A percentile compares a stretch with the other conserved stretches of the same genome.
Conservation (phyloP, 2,797 vertebrate genomes). For the Mastacembelus armatus region DNA sequence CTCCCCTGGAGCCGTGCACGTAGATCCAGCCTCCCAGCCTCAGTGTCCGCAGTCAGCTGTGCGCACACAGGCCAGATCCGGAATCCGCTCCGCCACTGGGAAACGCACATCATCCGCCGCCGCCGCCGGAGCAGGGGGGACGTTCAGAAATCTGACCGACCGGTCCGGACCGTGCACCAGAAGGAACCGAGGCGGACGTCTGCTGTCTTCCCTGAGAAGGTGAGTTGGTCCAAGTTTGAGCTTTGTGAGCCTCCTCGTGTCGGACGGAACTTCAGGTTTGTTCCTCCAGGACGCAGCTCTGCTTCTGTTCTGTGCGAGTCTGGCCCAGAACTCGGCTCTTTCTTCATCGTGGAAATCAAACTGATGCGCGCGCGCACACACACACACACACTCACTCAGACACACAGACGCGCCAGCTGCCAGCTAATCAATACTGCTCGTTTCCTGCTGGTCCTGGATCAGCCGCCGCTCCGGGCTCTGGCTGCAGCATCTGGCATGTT, state of each 20-base stretch:
- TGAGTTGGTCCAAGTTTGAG: constrained; percentile 31
- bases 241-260: too few species aligned
- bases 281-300: too few species aligned
- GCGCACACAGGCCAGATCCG: constrained; percentile 7
- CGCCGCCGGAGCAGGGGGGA: background rate
- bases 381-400: too few species aligned
- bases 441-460: constrained; percentile 55
- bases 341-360: too few species aligned
- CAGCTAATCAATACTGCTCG: constrained; percentile 52
- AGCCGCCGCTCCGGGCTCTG: too few species aligned
- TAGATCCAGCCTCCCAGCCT: background rate
- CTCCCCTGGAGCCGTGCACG: constrained; percentile 20
- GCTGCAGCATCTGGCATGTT: constrained; percentile 41
- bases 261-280: background rate
- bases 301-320: too few species aligned
- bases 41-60: background rate
- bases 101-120: constrained; percentile 12
- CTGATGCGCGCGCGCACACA: too few species aligned
- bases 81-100: background rate
- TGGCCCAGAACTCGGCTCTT: too few species aligned
- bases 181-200: constrained; percentile 10
- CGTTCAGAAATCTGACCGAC: background rate
- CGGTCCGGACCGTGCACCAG: background rate
- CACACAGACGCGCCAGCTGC: constrained; percentile 72
- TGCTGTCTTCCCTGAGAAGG: constrained; percentile 41